Base-by-base conservation (phyloP, 2,797 vertebrate genomes). In the Astyanax mexicanus region DNA sequence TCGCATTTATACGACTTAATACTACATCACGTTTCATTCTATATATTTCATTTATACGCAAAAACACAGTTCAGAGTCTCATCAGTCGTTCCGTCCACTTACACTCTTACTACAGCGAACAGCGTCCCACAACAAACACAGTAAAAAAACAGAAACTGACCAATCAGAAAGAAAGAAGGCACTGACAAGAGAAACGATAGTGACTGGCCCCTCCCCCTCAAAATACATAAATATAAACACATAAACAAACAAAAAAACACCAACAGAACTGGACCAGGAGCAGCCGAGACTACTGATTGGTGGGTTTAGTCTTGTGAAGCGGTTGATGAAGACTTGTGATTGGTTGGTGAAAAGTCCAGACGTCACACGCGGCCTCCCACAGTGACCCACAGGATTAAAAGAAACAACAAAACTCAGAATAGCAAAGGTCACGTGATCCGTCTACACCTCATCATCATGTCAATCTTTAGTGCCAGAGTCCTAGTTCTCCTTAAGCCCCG, bases 81-180 rank as follows among this genome's bases (percentile, higher is more conserved):
- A 47, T 68, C 45, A 68, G 44, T 6, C 65, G 37, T 47, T 29
- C 44, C 44, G 19, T 17, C 17, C 27, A 19, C 8, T 10, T 29
- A 29, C 23, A 27, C 4, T 4, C 12, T n/a, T 9, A 6, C 12
- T 17, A 58, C 55, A 61, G 6, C 4, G 61, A 21, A 6, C 57
- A 19, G 13, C 9, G 13, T 13, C 67, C 27, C 49, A 37, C 52
- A 45, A 37, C 52, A 45, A 17, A 29, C 54, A 69, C 51, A 61
- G 29, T 15, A 49, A 55, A 66, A 55, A 66, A 69, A 58, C 32
- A 64, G 45, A 23, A 35, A 77, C 55, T 64, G 61, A 72, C 71
- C 61, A 81, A 85, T 85, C 81, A 72, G 64, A 55, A 76, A 72
- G 64, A 55, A 76, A 67, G 71, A 93, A 92, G 91, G 91, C 91